These are phyloP conservation scores for Drosophila siamana DNA, from an alignment of 2,888 invertebrate genomes.

Conservation along the genomic window DNA sequence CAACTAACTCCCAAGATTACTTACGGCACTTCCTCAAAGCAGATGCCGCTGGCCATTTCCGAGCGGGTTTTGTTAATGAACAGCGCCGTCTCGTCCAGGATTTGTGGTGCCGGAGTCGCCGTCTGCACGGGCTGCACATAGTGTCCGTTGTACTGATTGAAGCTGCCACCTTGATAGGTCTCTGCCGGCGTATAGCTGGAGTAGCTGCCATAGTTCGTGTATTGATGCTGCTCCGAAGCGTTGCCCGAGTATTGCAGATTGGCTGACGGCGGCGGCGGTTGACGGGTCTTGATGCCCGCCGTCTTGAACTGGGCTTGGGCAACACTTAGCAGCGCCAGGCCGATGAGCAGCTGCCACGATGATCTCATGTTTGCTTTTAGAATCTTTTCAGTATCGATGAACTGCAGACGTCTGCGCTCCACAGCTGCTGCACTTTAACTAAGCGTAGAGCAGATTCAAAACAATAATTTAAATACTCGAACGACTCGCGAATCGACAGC, in stretches of 20 bases:
- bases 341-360: slow-evolving; percentile 50
- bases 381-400: too few species aligned
- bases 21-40: slow-evolving; percentile 85
- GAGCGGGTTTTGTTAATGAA: slow-evolving; percentile 84
- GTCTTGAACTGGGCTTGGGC: slow-evolving; percentile 76
- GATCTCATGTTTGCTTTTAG: too few species aligned
- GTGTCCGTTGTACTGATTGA: slow-evolving; percentile 34
- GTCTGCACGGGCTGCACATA: slow-evolving; percentile 83
- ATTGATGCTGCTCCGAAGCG: slow-evolving; percentile 36
- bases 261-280: slow-evolving; percentile 57
- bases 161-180: slow-evolving; percentile 64
- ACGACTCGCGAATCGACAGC: slow-evolving; percentile 32
- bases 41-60: slow-evolving; percentile 83
- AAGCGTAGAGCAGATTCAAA: slow-evolving; percentile 31
- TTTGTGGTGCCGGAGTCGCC: slow-evolving; percentile 55
- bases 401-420: slow-evolving; percentile 58
- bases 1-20: background rate
- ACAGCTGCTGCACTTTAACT: slow-evolving; percentile 70
- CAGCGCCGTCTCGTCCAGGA: slow-evolving; percentile 81
- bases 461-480: slow-evolving; percentile 22
- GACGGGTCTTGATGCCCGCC: slow-evolving; percentile 81
- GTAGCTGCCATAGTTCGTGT: slow-evolving; percentile 21
- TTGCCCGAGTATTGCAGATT: slow-evolving; percentile 62
- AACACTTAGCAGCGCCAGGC: slow-evolving; percentile 16
- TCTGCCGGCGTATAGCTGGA: slow-evolving; percentile 66